Evolutionary conservation across 2,797 vertebrate genomes (phyloP).

Genomic region (Zalophus californianus): DNA sequence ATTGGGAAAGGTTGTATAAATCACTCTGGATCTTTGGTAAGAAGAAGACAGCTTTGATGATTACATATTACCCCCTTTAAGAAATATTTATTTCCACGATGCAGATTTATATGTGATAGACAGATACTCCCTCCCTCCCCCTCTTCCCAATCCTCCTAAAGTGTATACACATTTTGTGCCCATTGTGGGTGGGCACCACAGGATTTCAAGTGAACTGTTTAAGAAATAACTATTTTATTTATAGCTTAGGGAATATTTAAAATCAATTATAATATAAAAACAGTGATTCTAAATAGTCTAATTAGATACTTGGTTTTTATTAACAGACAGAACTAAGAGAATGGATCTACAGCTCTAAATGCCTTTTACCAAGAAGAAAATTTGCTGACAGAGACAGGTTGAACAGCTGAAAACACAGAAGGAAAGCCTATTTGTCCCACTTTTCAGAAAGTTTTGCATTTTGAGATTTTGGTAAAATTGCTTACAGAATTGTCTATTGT

Average conservation of each 20-base stretch:
- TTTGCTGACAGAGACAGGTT: background rate
- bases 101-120: background rate
- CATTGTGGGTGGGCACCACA: background rate
- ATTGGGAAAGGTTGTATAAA: background rate
- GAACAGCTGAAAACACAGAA: background rate
- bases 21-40: background rate
- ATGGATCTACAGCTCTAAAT: background rate
- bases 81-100: background rate
- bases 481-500: background rate
- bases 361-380: constrained; percentile 31
- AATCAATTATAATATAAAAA: background rate
- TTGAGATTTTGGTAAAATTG: background rate
- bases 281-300: background rate
- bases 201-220: background rate
- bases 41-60: background rate
- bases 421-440: background rate
- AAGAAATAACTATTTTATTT: background rate
- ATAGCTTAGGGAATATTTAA: background rate
- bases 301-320: background rate
- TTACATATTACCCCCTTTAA: background rate
- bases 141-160: background rate
- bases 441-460: background rate
- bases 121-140: background rate
- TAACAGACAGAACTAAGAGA: background rate
- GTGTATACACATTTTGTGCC: background rate